Base-by-base conservation (phyloP, 2,113 vertebrate species). In the Leptosomus discolor region DNA sequence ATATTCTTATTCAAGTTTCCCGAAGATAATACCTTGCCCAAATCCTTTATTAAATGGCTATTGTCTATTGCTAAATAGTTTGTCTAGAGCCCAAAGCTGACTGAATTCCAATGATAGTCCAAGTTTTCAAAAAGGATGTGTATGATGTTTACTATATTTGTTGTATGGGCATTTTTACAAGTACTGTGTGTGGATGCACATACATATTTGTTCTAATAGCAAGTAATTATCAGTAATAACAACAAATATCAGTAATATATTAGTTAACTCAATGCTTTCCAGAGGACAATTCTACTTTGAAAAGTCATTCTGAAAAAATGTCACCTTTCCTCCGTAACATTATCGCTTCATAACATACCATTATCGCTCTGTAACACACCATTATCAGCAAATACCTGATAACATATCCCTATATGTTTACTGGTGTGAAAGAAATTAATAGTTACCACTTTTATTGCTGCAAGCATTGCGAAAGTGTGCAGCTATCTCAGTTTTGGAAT, bases 361-460 rank as follows among this genome's bases (percentile, higher is more conserved):
- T 90, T 94, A 89, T 95, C 4, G 0, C 54, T 92, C 54, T 16
- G 9, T 58, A 89, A 82, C 74, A 68, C 37, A 70, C 79, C 34
- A 41, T 46, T 91, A 86, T 96, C 94, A 96, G 69, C 61, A 94
- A 91, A 85, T 48, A 64, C 77, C 53, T 90, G 94, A 95, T 96
- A 96, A 78, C 48, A 13, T 84, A 92, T 36, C 65, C 80, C 73
- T 87, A 36, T 82, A 60, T 69, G 26, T 46, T 75, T 92, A 29
- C 57, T 90, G 20, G 63, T 71, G 36, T 53, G 63, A 80, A 86
- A 65, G 32, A 89, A 91, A 76, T 88, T n/a, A 61, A 10, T 79
- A 60, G 92, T 91, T 95, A 56, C 32, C 90, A 41, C 53, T 92
- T 91, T 54, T 64, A 79, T 41, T 75, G 21, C 76, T 79, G 45